Percentiles rank a stretch among this genome's conserved stretches.
phyloP scores from a whole-genome alignment of 2,888 invertebrate species.

The Amiota mariae region DNA sequence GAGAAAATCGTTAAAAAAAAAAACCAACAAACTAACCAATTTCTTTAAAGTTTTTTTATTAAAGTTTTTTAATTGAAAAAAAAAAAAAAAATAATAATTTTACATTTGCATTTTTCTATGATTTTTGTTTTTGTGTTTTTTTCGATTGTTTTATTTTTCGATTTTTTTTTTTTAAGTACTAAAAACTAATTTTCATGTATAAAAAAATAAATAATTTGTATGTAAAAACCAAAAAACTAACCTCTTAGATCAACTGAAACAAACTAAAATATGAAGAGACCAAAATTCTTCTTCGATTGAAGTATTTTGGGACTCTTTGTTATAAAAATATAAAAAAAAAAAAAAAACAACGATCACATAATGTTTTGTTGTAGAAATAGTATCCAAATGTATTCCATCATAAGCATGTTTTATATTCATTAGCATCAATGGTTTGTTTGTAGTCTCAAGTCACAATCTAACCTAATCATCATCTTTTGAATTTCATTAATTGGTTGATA shows the following conservation, averaged over 20 bases:
- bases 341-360: too few relatives aligned
- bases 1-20: conserved; percentile 26
- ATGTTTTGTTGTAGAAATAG: too few relatives aligned
- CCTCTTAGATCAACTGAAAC: conserved; percentile 43
- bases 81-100: conserved; percentile 4
- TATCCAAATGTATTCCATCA: too few relatives aligned
- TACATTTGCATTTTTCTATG: conserved; percentile 39
- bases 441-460: too few relatives aligned
- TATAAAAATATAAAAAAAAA: too few relatives aligned
- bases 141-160: conserved; percentile 43
- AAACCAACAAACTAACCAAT: conserved; percentile 43
- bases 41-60: background rate
- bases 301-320: too few relatives aligned
- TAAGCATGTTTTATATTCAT: too few relatives aligned
- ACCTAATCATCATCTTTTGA: too few relatives aligned
- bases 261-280: conserved; percentile 36
- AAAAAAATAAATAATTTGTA: conserved; percentile 5
- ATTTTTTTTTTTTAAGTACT: conserved; percentile 34
- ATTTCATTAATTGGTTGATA: background rate
- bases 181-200: conserved; percentile 18
- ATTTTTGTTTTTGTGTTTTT: conserved; percentile 44
- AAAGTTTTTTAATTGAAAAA: conserved; percentile 8
- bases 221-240: conserved; percentile 38
- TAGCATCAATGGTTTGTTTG: too few relatives aligned
- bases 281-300: conserved; percentile 30